Percentiles rank a stretch among this genome's conserved stretches.
These are phyloP conservation scores for Scaptomyza reducta DNA, from an alignment of 2,888 invertebrate species.

Conservation along the genomic window DNA sequence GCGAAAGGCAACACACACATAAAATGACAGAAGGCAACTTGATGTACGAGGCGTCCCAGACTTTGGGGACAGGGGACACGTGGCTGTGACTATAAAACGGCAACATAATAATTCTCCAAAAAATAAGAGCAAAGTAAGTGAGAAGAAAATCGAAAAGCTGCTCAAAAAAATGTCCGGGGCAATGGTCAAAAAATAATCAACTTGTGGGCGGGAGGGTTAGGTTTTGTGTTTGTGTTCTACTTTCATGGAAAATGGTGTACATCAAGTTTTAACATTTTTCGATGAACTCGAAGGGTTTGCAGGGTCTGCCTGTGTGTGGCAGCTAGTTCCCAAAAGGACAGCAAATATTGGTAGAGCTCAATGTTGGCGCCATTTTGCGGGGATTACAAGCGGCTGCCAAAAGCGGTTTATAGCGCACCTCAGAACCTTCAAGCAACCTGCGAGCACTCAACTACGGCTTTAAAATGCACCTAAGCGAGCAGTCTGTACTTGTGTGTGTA, in stretches of 20 bases:
- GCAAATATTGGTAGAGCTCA: conserved; percentile 46
- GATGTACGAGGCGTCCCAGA: conserved; percentile 41
- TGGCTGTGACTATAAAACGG: conserved; percentile 54
- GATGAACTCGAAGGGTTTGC: conserved; percentile 23
- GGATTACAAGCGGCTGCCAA: conserved; percentile 49
- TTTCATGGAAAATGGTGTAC: conserved; percentile 32
- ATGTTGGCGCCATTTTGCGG: conserved; percentile 33
- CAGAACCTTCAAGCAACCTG: conserved; percentile 5
- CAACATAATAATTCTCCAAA: conserved; percentile 63
- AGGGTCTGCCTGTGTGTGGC: neutral
- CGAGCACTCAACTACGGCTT: conserved; percentile 42
- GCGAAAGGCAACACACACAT: conserved; percentile 55
- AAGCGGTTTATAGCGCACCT: conserved; percentile 50
- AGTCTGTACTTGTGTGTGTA: conserved; percentile 14
- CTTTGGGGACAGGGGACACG: conserved; percentile 50
- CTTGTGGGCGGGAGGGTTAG: conserved; percentile 24
- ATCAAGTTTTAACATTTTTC: conserved; percentile 36
- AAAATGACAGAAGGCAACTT: conserved; percentile 55
- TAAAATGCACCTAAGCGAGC: conserved; percentile 46
- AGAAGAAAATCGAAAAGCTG: conserved; percentile 33
- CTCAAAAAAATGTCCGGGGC: conserved; percentile 29
- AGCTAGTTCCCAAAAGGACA: conserved; percentile 34
- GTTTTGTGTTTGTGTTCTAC: neutral
- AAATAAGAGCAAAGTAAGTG: conserved; percentile 6
- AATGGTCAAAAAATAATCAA: conserved; percentile 65